A percentile compares a stretch with the other conserved stretches of the same genome.
Evolutionary conservation across 2,113 vertebrate genomes (phyloP).

Genomic region (Engystomops pustulosus): DNA sequence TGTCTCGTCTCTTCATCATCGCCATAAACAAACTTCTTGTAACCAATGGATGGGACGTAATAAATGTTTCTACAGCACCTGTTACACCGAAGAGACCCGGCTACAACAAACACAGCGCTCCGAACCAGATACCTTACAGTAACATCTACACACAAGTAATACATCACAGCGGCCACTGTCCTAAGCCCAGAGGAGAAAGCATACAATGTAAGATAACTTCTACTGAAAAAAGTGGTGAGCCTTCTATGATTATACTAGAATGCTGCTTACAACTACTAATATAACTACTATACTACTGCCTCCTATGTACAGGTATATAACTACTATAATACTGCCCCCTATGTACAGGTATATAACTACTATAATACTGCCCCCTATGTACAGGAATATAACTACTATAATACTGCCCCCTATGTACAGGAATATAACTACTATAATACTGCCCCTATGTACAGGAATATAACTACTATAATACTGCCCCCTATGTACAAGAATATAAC

Average conservation of each 20-base stretch:
- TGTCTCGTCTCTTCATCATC: constrained; percentile 63
- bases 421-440: constrained; percentile 2
- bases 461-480: neutral
- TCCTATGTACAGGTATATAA: neutral
- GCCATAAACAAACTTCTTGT: constrained; percentile 60
- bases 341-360: constrained; percentile 5
- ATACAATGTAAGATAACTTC: too few species aligned
- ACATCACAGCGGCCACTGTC: neutral
- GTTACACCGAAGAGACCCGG: constrained; percentile 13
- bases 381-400: neutral
- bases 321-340: neutral
- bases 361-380: neutral
- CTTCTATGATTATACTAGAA: too few species aligned
- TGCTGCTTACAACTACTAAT: constrained; percentile 4
- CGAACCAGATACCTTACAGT: constrained; percentile 12
- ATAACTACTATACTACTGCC: constrained; percentile 1
- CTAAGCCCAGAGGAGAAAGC: neutral
- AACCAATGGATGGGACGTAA: constrained; percentile 28
- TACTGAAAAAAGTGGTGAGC: too few species aligned
- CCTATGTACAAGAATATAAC: neutral
- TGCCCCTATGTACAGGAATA: neutral
- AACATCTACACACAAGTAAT: neutral
- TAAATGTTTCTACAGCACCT: constrained; percentile 37
- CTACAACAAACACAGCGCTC: constrained; percentile 15
- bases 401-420: neutral